Evolutionary conservation across 1,140 invertebrate species (phyloP).

Genomic region (Magallana gigas): DNA sequence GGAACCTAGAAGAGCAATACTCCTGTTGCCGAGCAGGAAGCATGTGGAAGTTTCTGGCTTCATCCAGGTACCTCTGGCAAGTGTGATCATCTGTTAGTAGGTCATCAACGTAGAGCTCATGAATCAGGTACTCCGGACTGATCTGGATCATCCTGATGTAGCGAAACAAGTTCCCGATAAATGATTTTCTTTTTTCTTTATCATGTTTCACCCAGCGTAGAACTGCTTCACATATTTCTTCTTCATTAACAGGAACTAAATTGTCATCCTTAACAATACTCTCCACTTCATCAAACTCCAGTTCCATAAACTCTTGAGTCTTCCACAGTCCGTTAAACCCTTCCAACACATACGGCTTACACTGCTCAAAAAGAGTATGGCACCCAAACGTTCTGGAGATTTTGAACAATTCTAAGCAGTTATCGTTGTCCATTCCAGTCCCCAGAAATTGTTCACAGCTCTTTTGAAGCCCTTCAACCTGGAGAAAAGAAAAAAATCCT

Average conservation of each 20-base stretch:
- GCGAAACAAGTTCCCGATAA: conserved; percentile 55
- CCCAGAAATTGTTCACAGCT: conserved; percentile 61
- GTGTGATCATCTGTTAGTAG: conserved; percentile 35
- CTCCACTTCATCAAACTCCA: conserved; percentile 60
- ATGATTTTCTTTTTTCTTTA: conserved; percentile 46
- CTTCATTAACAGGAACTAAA: conserved; percentile 62
- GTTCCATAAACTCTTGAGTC: conserved; percentile 47
- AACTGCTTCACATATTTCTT: conserved; percentile 64
- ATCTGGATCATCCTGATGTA: conserved; percentile 61
- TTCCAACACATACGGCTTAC: conserved; percentile 58
- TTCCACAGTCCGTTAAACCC: conserved; percentile 59
- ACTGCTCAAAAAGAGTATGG: conserved; percentile 50
- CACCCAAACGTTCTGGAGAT: conserved; percentile 51
- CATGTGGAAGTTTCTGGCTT: conserved; percentile 67
- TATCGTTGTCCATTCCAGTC: conserved; percentile 59
- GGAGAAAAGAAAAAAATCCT: background rate
- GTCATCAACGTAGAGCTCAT: conserved; percentile 44
- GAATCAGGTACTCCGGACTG: conserved; percentile 54
- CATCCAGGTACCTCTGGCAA: conserved; percentile 62
- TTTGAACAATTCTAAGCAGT: conserved; percentile 58
- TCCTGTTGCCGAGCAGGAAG: conserved; percentile 64
- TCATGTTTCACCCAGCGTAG: conserved; percentile 60
- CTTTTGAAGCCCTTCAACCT: conserved; percentile 54
- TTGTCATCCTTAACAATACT: conserved; percentile 64
- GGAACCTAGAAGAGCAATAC: conserved; percentile 56